Percentiles rank a stretch among this genome's conserved stretches.
Evolutionary conservation across 2,888 invertebrate genomes (phyloP).

Genomic region (Adineta ricciae): DNA sequence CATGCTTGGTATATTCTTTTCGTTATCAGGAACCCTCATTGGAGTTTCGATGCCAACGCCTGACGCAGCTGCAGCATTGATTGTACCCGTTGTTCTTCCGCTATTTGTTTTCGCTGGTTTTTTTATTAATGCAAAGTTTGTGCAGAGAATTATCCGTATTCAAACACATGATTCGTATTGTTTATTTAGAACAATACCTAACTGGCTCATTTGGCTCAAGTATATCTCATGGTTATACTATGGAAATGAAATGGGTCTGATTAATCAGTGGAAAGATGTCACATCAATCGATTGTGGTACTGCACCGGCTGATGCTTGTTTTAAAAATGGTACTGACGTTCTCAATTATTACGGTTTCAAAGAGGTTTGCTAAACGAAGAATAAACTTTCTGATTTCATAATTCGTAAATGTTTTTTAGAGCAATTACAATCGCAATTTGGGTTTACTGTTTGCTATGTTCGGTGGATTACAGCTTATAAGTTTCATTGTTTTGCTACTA

Average conservation of each 20-base stretch:
- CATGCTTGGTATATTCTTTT: not conserved
- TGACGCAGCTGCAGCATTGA: not conserved
- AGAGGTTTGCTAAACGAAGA: not conserved
- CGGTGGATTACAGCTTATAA: not conserved
- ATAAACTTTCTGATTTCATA: not conserved
- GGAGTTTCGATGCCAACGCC: not conserved
- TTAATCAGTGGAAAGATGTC: conserved; percentile 77
- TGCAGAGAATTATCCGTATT: not conserved
- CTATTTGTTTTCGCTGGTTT: conserved; percentile 88
- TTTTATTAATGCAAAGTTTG: conserved; percentile 74
- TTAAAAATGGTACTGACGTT: conserved; percentile 30
- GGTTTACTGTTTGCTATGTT: not conserved
- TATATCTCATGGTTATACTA: conserved; percentile 84
- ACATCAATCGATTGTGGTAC: conserved; percentile 56
- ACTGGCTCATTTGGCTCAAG: conserved; percentile 46
- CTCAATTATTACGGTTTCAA: conserved; percentile 21
- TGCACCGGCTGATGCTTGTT: not conserved
- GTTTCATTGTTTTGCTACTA: not conserved
- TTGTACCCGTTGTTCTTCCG: conserved; percentile 56
- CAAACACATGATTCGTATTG: not conserved
- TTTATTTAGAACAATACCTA: conserved; percentile 41
- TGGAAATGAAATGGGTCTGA: conserved; percentile 73
- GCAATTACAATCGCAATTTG: not conserved
- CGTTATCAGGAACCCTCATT: not conserved
- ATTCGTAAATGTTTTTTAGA: not conserved